These are phyloP conservation scores for Lumbricus terrestris DNA, from an alignment of 2,888 invertebrate genomes.

Conservation along the genomic window DNA sequence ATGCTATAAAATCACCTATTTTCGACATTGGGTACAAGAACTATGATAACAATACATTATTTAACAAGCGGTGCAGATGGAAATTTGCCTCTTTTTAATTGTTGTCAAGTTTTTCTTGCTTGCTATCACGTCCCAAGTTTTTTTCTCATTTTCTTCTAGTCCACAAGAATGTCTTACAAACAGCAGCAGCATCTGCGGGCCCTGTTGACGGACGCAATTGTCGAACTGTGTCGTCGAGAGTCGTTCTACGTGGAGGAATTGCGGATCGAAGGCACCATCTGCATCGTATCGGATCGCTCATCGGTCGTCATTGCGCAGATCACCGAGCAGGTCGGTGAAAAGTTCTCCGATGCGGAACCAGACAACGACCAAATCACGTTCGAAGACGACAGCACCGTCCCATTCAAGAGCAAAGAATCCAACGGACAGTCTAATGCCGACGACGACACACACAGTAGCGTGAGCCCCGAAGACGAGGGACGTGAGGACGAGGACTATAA, in stretches of 20 bases:
- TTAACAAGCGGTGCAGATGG: not conserved
- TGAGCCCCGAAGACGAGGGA: not conserved
- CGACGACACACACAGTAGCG: not conserved
- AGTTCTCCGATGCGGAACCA: constrained; percentile 9
- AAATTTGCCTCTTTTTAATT: not conserved
- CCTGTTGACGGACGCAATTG: constrained; percentile 36
- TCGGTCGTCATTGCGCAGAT: constrained; percentile 39
- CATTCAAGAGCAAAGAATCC: constrained; percentile 18
- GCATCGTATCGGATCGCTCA: constrained; percentile 38
- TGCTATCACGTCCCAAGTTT: not conserved
- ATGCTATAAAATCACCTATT: no score
- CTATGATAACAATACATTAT: not conserved
- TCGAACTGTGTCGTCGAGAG: constrained; percentile 37
- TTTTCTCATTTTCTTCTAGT: not conserved
- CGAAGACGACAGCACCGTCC: not conserved
- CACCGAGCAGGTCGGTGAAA: constrained; percentile 39
- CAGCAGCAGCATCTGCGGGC: constrained; percentile 27
- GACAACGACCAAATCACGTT: not conserved
- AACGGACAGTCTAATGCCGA: not conserved
- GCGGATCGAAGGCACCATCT: constrained; percentile 39
- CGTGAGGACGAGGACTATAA: not conserved
- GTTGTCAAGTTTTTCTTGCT: not conserved
- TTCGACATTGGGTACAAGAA: no score
- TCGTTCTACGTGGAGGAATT: constrained; percentile 40
- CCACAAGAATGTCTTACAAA: not conserved